phyloP scores from a whole-genome alignment of 2,888 invertebrate genomes.

The Phragmatobia fuliginosa region DNA sequence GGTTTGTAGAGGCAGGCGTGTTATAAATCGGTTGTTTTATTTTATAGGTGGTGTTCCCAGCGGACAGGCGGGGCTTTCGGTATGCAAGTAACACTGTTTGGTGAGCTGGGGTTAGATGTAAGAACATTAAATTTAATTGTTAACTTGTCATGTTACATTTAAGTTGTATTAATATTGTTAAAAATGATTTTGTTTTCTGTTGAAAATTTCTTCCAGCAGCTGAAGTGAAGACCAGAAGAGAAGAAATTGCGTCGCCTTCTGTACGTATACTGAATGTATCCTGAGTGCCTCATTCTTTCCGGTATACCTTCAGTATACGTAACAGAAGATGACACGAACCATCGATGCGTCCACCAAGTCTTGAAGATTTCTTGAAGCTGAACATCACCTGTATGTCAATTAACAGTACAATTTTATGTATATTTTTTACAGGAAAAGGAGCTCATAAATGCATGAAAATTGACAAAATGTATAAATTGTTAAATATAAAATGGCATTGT shows the following conservation, averaged over 20 bases:
- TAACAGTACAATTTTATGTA: background rate
- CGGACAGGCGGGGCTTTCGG: conserved; percentile 65
- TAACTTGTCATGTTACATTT: conserved; percentile 37
- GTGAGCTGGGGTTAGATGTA: conserved; percentile 72
- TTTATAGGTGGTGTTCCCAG: conserved; percentile 82
- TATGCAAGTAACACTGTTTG: conserved; percentile 64
- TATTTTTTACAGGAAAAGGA: conserved; percentile 1
- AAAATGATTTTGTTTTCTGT: conserved; percentile 1
- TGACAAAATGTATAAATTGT: background rate
- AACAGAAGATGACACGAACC: conserved; percentile 97
- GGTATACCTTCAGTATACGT: conserved; percentile 99
- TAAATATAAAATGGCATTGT: background rate
- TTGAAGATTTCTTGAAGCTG: conserved; percentile 49
- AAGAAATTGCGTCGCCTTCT: conserved; percentile 93
- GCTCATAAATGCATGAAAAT: background rate
- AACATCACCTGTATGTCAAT: conserved; percentile 15
- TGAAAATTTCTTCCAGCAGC: conserved; percentile 29
- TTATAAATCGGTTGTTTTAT: conserved; percentile 85
- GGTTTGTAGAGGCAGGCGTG: conserved; percentile 77
- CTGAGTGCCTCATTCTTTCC: conserved; percentile 98
- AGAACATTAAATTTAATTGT: conserved; percentile 66
- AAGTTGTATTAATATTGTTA: conserved; percentile 8
- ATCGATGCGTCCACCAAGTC: conserved; percentile 65
- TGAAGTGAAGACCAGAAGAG: conserved; percentile 65
- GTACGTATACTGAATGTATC: conserved; percentile 99